Percentiles rank a stretch among this genome's conserved stretches.
These are phyloP conservation scores for Marasmarcha lunaedactyla DNA, from an alignment of 2,888 invertebrate species.

Conservation along the genomic window DNA sequence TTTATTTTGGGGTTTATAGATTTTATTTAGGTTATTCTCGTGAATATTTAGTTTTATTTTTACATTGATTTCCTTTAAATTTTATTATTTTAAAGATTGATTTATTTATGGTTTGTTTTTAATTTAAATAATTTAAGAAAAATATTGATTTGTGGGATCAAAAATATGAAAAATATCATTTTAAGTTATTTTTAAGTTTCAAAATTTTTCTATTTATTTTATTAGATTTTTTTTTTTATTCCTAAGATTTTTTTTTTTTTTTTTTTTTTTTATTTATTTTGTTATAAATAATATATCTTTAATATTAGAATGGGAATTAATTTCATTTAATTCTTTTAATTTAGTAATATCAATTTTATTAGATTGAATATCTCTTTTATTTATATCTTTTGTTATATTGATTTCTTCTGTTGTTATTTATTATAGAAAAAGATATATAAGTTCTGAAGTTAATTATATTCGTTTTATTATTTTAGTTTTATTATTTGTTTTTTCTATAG, in stretches of 20 bases:
- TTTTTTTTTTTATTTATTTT: conserved; percentile 51
- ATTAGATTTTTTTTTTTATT: conserved; percentile 61
- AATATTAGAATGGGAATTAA: conserved; percentile 69
- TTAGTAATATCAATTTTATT: conserved; percentile 69
- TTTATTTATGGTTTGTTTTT: conserved; percentile 56
- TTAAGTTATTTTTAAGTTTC: conserved; percentile 53
- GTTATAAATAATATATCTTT: conserved; percentile 45
- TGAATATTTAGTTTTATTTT: conserved; percentile 71
- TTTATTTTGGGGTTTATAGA: conserved; percentile 58
- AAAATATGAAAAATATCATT: conserved; percentile 61
- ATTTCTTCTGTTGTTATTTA: conserved; percentile 76
- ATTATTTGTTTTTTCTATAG: conserved; percentile 76
- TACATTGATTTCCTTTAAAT: conserved; percentile 76
- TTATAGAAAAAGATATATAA: conserved; percentile 76
- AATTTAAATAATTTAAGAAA: conserved; percentile 76
- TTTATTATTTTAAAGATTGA: conserved; percentile 69
- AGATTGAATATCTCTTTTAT: conserved; percentile 74
- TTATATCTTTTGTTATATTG: conserved; percentile 74
- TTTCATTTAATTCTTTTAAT: conserved; percentile 55
- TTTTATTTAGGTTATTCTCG: conserved; percentile 57
- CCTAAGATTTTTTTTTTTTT: conserved; percentile 51
- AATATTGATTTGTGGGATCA: conserved; percentile 77
- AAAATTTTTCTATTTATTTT: conserved; percentile 61
- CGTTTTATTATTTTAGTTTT: conserved; percentile 76
- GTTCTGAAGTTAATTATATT: conserved; percentile 62